Evolutionary conservation across 2,113 vertebrate genomes (phyloP), one percentile per base, ranked within the genome.

Genomic region (Beaufortia kweichowensis): DNA sequence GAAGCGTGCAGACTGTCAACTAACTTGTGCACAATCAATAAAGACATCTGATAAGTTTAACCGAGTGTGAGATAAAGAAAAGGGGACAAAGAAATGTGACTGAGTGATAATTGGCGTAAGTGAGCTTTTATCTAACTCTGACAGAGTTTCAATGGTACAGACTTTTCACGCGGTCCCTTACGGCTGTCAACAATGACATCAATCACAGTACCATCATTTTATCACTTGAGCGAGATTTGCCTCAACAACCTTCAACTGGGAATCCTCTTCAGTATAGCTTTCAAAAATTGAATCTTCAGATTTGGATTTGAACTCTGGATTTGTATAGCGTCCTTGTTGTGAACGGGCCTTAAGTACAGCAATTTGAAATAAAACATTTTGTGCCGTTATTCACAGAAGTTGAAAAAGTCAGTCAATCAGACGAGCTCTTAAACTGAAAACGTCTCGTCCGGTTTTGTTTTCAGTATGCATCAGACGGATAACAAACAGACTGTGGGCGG

Each of bases 21-120:
- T 68, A 24, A 66, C 41, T 66, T 66, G 14, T 46, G 43, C 8
- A 66, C 41, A 50, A 53, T 50, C 19, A 28, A 48, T 48, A 67
- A n/a, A 46, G 24, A 26, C 41, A 29, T 48, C 24, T 48, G 64
- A 48, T 50, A 15, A 68, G 46, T 31, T 50, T 33, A 68, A 53
- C 46, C 31, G 46, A 68, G 46, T 11, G 12, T 68, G 65, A 53
- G 65, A 53, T 28, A 68, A 68, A 68, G 26, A 12, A 50, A 19
- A 53, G 19, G 26, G 26, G 46, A 68, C 46, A 68, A 50, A 31
- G 26, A 31, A 10, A 68, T 31, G 46, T 21, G 26, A 50, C 19
- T 68, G 65, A 50, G 26, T 66, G 29, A 68, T 68, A 68, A 68
- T 31, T 68, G 46, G 19, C 3, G 53, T 68, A 31, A 68, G 19